A percentile compares a stretch with the other conserved stretches of the same genome.
phyloP scores from a whole-genome alignment of 2,113 vertebrate genomes.

The Heteronetta atricapilla region DNA sequence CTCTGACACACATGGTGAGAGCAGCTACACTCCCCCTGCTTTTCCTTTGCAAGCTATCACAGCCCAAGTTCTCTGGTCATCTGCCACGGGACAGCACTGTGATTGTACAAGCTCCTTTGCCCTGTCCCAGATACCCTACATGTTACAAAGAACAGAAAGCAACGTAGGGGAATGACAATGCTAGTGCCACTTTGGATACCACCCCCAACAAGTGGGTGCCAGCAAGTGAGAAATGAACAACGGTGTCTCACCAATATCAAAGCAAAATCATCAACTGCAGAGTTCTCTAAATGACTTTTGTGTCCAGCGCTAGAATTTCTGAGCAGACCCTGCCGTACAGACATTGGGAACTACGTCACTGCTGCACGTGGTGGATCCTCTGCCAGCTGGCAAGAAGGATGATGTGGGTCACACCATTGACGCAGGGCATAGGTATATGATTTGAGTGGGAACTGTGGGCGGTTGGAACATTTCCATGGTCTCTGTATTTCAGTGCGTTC shows the following conservation, averaged over 20 bases:
- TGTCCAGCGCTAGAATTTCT: background rate
- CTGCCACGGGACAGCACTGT: background rate
- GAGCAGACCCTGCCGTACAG: background rate
- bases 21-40: background rate
- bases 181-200: background rate
- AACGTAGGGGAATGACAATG: background rate
- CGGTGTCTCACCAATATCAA: background rate
- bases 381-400: background rate
- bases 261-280: rapidly evolving
- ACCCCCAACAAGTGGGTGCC: background rate
- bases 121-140: background rate
- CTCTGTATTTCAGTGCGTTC: background rate
- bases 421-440: background rate
- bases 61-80: background rate
- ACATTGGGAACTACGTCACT: rapidly evolving
- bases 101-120: background rate
- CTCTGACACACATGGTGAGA: background rate
- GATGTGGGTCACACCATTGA: too few relatives aligned
- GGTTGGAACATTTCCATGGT: background rate
- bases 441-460: background rate
- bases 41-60: background rate
- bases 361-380: background rate
- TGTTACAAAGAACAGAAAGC: background rate
- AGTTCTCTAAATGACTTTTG: background rate
- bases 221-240: background rate